Percentiles rank a stretch among this genome's conserved stretches.
These are phyloP conservation scores for Dasyornis broadbenti DNA, from an alignment of 2,113 vertebrate genomes.

Conservation along the genomic window DNA sequence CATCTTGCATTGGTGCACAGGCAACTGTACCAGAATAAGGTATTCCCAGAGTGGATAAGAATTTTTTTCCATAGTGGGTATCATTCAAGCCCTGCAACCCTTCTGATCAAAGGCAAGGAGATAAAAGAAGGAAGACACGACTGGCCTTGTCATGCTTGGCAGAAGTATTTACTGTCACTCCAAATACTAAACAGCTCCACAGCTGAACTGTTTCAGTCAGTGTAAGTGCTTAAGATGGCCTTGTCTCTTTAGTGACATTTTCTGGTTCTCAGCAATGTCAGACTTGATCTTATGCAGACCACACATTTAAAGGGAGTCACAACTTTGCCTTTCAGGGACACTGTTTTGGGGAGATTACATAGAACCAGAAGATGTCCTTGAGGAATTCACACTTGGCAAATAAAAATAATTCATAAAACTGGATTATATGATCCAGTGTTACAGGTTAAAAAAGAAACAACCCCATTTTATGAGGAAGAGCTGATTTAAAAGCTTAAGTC, in stretches of 20 bases:
- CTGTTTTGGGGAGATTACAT: conserved; percentile 7
- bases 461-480: background rate
- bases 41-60: background rate
- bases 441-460: background rate
- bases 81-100: background rate
- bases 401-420: background rate
- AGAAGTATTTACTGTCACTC: background rate
- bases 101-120: background rate
- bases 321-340: conserved; percentile 43
- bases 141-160: background rate
- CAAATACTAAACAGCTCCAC: background rate
- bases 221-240: background rate
- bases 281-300: background rate
- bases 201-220: background rate
- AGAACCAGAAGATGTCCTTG: conserved; percentile 40
- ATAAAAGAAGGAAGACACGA: background rate
- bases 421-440: background rate
- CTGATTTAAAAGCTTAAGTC: background rate
- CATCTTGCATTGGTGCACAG: background rate
- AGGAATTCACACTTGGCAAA: conserved; percentile 45
- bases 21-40: background rate
- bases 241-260: background rate
- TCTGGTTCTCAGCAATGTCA: background rate
- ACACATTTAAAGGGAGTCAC: background rate
- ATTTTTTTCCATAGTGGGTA: background rate